phyloP scores from a whole-genome alignment of 1,140 invertebrate species.

The Dryas iulia region DNA sequence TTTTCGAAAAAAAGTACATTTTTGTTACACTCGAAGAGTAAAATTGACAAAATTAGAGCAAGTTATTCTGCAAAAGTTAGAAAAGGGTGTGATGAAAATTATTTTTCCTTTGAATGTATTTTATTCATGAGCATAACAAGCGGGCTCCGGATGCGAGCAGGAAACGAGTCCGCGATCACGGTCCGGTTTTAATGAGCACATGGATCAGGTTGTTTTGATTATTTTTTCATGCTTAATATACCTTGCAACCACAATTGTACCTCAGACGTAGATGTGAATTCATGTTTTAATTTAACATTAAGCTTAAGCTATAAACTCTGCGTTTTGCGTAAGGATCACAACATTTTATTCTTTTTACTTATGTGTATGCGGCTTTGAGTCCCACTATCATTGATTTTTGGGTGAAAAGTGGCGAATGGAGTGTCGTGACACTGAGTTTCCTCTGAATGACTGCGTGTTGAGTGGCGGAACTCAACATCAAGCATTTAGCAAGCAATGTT shows the following conservation, averaged over 20 bases:
- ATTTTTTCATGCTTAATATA: neutral
- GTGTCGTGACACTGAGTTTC: no score
- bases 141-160: slow-evolving; percentile 33
- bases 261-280: neutral
- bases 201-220: neutral
- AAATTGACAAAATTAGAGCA: neutral
- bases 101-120: slow-evolving; percentile 39
- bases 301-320: no score
- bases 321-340: no score
- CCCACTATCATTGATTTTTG: no score
- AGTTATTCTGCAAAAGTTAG: slow-evolving; percentile 7
- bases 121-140: slow-evolving; percentile 51
- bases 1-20: no score
- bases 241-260: neutral
- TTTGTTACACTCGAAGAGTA: neutral
- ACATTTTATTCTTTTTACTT: no score
- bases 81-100: slow-evolving; percentile 32
- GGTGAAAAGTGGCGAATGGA: no score
- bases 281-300: neutral
- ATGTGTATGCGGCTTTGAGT: no score
- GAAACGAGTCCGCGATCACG: slow-evolving; percentile 29
- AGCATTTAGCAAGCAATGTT: no score
- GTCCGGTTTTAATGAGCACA: slow-evolving; percentile 29
- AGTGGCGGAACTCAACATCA: no score
- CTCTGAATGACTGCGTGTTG: no score